Conservation (phyloP, 1,140 invertebrate species). For the Stegodyphus dumicola region DNA sequence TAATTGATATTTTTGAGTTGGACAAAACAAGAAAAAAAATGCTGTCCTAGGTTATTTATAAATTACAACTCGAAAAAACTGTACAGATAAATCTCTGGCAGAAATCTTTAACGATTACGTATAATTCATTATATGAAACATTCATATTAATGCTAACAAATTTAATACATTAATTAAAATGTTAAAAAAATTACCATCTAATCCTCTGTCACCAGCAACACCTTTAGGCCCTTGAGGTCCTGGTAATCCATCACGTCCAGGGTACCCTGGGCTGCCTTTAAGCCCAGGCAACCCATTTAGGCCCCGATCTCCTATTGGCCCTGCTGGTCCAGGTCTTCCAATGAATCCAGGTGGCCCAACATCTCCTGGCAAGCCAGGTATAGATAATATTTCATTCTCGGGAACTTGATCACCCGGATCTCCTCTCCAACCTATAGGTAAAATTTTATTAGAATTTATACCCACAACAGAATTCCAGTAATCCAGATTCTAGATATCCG, state of each 20-base stretch:
- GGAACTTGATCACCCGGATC: conserved; percentile 14
- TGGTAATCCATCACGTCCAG: conserved; percentile 24
- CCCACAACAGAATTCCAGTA: no score
- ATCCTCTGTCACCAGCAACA: conserved; percentile 25
- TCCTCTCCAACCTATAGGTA: conserved; percentile 5
- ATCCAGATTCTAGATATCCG: no score
- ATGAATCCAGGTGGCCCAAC: conserved; percentile 19
- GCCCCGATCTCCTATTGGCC: conserved; percentile 65
- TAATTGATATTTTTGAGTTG: no score
- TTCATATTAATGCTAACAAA: neutral
- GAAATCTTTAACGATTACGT: no score
- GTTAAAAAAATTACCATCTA: conserved; percentile 9
- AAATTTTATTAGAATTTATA: no score
- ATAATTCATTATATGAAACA: no score
- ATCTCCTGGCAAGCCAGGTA: conserved; percentile 37
- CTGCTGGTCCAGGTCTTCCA: conserved; percentile 72
- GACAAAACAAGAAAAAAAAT: no score
- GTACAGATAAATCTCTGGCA: no score
- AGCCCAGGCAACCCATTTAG: conserved; percentile 42
- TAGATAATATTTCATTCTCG: neutral
- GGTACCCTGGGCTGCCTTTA: conserved; percentile 34
- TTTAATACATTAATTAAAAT: no score
- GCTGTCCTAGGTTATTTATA: no score
- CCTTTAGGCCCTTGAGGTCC: conserved; percentile 37
- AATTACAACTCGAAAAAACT: no score